Base-by-base conservation (phyloP, 1,140 invertebrate genomes). In the Thaumetopoea pityocampa region DNA sequence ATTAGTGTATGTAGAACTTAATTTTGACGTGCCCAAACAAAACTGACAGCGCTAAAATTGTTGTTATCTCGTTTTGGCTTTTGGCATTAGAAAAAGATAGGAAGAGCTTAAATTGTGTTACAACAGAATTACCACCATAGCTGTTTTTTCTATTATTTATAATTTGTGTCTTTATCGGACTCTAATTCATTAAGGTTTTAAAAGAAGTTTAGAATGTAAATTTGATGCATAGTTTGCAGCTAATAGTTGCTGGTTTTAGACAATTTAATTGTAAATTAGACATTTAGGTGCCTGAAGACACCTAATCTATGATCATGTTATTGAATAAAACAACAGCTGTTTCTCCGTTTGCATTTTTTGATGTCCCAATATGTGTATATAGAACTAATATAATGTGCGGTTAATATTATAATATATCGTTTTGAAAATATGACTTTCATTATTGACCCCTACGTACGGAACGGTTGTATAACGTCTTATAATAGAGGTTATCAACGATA, bases 361-460 rank as follows among this genome's bases (percentile, higher is more conserved):
- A 73, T 58, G 63, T 70, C 77, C 74, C 62, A 71, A 64, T 62
- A n/a, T n/a, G n/a, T 79, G 67, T 83, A 72, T 83, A 83, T 70
- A 83, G 77, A 80, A 79, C 72, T 83, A 83, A 79, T 83, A 81
- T 83, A 83, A 32, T 81, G 71, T 81, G 72, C 68, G 69, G 74
- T 83, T 81, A 83, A 77, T 76, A 76, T 63, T 76, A 81, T 83
- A 83, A 83, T 81, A 76, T 79, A 76, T 81, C 74, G 79, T 83
- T 83, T 71, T 67, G 71, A 78, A 78, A 77, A 67, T 51, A 48
- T 49, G 32, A 18, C 10, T 19, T 17, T 8, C 11, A 30, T 9
- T 29, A 28, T 38, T 11, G 18, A 26, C 20, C 24, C 14, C 12
- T n/a, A n/a, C n/a, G n/a, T n/a, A n/a, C n/a, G n/a, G n/a, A n/a